These are phyloP conservation scores for Drosophila lutescens DNA, from an alignment of 2,888 invertebrate species.

Conservation along the genomic window DNA sequence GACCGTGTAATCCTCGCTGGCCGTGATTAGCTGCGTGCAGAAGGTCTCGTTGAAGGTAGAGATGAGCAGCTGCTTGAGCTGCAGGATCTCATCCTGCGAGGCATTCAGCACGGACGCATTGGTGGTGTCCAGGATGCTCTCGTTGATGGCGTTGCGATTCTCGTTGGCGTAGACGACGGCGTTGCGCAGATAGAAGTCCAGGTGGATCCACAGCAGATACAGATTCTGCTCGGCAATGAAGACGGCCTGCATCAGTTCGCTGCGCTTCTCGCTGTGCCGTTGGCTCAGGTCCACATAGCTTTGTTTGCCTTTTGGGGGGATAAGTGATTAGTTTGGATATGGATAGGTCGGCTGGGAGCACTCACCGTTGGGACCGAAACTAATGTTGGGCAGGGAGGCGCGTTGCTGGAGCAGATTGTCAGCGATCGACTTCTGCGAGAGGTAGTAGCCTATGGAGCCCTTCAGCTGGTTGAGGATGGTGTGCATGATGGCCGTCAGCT, in stretches of 20 bases:
- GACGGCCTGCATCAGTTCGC: constrained; percentile 87
- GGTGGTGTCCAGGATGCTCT: constrained; percentile 49
- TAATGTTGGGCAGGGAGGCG: constrained; percentile 55
- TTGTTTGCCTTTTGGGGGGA: constrained; percentile 76
- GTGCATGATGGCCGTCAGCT: constrained; percentile 85
- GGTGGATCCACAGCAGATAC: constrained; percentile 91
- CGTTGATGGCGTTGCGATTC: constrained; percentile 63
- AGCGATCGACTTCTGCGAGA: constrained; percentile 85
- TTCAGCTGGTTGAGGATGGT: constrained; percentile 86
- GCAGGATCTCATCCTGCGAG: constrained; percentile 88
- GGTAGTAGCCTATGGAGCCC: constrained; percentile 86
- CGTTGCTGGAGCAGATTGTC: constrained; percentile 83
- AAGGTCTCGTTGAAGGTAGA: constrained; percentile 92
- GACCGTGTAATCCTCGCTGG: constrained; percentile 87
- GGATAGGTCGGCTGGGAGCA: too few relatives aligned
- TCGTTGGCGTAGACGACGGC: constrained; percentile 85
- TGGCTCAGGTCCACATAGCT: constrained; percentile 84
- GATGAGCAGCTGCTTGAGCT: constrained; percentile 89
- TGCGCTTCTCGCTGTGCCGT: constrained; percentile 86
- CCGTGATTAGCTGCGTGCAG: constrained; percentile 89
- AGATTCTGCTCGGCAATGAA: constrained; percentile 90
- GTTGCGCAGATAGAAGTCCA: constrained; percentile 89
- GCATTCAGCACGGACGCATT: constrained; percentile 86
- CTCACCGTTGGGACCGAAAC: constrained; percentile 57
- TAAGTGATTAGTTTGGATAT: not conserved